Conservation (phyloP, 2,797 vertebrate species). For the Peromyscus melanophrys region DNA sequence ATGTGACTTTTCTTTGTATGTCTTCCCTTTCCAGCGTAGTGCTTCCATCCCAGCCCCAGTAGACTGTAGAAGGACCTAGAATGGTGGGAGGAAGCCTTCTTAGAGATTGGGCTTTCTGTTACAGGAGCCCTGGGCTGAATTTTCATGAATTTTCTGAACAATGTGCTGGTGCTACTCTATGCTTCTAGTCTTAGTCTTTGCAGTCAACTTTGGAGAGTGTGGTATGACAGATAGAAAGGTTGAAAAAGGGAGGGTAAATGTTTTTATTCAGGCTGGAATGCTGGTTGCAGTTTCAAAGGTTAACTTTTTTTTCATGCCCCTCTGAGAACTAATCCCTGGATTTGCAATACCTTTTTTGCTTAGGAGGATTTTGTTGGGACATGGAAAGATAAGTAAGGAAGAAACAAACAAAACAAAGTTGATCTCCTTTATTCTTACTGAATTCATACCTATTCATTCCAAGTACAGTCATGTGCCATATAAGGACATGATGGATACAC, state of each 20-base stretch:
- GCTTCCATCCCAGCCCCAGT: background rate
- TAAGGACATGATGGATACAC: background rate
- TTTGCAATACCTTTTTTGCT: conserved; percentile 73
- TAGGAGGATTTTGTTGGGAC: conserved; percentile 70
- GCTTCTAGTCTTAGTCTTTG: conserved; percentile 1
- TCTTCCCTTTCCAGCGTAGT: background rate
- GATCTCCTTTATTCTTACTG: conserved; percentile 29
- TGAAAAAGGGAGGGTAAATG: conserved; percentile 36
- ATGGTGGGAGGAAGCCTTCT: background rate
- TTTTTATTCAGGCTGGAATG: conserved; percentile 57
- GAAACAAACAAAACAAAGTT: conserved; percentile 67
- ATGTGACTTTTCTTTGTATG: conserved; percentile 4
- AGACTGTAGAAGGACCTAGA: conserved; percentile 17
- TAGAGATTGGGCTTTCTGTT: background rate
- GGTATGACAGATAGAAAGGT: conserved; percentile 27
- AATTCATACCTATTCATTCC: conserved; percentile 41
- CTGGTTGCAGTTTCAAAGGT: conserved; percentile 53
- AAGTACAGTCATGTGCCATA: background rate
- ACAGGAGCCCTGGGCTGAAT: conserved; percentile 10
- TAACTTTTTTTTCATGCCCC: conserved; percentile 57
- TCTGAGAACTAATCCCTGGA: conserved; percentile 44
- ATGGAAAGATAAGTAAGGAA: conserved; percentile 77
- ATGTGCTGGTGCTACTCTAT: background rate
- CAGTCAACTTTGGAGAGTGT: background rate
- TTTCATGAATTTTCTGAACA: conserved; percentile 59